Percentiles rank a stretch among this genome's conserved stretches.
These are phyloP conservation scores for Megalops atlanticus DNA, from an alignment of 2,113 vertebrate genomes.

Conservation along the genomic window DNA sequence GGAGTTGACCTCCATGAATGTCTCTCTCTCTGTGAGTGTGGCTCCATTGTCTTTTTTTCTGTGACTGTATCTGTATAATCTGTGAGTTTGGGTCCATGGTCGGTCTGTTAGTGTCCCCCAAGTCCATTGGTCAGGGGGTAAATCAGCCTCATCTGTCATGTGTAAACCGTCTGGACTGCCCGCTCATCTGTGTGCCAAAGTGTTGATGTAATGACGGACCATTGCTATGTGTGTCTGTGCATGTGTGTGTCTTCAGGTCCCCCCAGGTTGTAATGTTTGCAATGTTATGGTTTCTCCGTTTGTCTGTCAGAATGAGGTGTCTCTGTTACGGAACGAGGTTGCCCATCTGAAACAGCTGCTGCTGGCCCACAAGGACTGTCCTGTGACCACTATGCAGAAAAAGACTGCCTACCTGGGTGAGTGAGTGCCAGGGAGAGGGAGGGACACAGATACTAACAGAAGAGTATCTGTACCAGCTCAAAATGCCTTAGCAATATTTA, in stretches of 20 bases:
- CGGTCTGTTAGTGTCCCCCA: too few relatives aligned
- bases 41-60: not conserved
- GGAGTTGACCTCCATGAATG: slow-evolving; percentile 88
- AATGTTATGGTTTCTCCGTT: not conserved
- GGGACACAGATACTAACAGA: too few relatives aligned
- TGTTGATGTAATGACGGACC: too few relatives aligned
- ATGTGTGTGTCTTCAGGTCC: not conserved
- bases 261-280: not conserved
- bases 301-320: slow-evolving; percentile 77
- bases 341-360: slow-evolving; percentile 97
- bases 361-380: slow-evolving; percentile 97
- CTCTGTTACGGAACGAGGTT: slow-evolving; percentile 91
- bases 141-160: not conserved
- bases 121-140: too few relatives aligned
- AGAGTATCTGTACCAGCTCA: too few relatives aligned
- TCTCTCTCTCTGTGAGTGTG: slow-evolving; percentile 89
- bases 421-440: not conserved
- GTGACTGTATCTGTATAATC: not conserved
- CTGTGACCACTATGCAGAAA: slow-evolving; percentile 94
- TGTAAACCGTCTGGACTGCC: too few relatives aligned
- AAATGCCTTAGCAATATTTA: too few relatives aligned
- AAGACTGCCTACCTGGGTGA: slow-evolving; percentile 80
- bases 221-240: not conserved
- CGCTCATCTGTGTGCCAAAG: not conserved
- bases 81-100: not conserved